These are phyloP conservation scores for Exocentrus adspersus DNA, from an alignment of 2,888 invertebrate species.

Conservation along the genomic window DNA sequence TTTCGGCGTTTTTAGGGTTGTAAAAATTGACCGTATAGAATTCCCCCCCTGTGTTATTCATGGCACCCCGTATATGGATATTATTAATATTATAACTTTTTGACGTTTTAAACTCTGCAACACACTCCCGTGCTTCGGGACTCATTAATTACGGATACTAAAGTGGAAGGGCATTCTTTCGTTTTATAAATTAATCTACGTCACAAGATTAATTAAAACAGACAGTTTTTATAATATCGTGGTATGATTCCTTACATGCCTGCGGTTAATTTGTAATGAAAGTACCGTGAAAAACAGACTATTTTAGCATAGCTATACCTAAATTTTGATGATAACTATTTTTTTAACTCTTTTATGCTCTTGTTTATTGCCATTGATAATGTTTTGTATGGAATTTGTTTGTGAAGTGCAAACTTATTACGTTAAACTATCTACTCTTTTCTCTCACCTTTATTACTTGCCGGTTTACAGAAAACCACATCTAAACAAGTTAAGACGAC, in stretches of 20 bases:
- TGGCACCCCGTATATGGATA: neutral
- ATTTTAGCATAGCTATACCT: too few species aligned
- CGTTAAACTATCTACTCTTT: too few species aligned
- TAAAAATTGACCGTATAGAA: too few species aligned
- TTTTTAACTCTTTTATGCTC: too few species aligned
- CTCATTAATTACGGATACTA: constrained; percentile 19
- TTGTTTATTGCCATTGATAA: too few species aligned
- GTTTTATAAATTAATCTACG: constrained; percentile 22
- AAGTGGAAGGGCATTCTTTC: constrained; percentile 18
- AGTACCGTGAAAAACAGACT: neutral
- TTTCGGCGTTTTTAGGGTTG: too few species aligned
- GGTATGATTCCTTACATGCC: constrained; percentile 12
- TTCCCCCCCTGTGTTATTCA: too few species aligned
- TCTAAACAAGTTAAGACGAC: neutral
- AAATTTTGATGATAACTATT: too few species aligned
- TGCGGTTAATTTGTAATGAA: constrained; percentile 19
- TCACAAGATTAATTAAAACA: constrained; percentile 20
- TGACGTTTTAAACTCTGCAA: constrained; percentile 10
- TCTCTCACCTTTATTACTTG: constrained; percentile 9
- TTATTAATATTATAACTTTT: constrained; percentile 15
- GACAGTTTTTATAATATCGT: constrained; percentile 22
- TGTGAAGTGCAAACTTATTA: too few species aligned
- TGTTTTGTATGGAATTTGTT: too few species aligned
- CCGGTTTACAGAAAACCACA: constrained; percentile 5
- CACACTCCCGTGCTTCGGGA: constrained; percentile 9